Evolutionary conservation across 2,797 vertebrate genomes (phyloP).

Genomic region (Sebastes ruberrimus): DNA sequence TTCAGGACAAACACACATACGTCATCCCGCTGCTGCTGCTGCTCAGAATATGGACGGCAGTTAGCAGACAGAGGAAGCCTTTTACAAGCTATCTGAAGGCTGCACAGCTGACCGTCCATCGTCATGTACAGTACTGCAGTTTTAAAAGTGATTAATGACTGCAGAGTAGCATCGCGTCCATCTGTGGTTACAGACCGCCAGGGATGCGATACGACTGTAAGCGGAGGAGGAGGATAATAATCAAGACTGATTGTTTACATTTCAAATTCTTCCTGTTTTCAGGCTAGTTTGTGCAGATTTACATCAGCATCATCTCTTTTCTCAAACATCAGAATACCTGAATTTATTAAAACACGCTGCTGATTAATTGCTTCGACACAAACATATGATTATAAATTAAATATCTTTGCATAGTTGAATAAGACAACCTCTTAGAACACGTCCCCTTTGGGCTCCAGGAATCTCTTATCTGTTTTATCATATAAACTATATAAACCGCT

Average conservation of each 20-base stretch:
- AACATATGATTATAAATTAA: not conserved
- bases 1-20: not conserved
- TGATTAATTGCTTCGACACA: not conserved
- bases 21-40: not conserved
- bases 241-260: not conserved
- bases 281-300: not conserved
- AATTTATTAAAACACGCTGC: not conserved
- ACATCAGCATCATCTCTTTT: not conserved
- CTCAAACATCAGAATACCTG: no score
- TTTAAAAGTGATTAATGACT: slow-evolving; percentile 10
- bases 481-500: no score
- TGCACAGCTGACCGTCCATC: slow-evolving; percentile 16
- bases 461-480: no score
- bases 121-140: slow-evolving; percentile 1
- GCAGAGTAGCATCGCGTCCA: not conserved
- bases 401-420: not conserved
- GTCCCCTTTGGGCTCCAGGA: not conserved
- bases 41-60: not conserved
- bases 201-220: not conserved
- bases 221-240: not conserved
- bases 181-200: not conserved
- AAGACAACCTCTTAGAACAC: not conserved
- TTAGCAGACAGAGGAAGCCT: slow-evolving; percentile 1
- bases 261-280: not conserved
- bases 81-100: not conserved